Evolutionary conservation across 2,797 vertebrate genomes (phyloP), one percentile per base, ranked within the genome.

Genomic region (Okamejei kenojei): DNA sequence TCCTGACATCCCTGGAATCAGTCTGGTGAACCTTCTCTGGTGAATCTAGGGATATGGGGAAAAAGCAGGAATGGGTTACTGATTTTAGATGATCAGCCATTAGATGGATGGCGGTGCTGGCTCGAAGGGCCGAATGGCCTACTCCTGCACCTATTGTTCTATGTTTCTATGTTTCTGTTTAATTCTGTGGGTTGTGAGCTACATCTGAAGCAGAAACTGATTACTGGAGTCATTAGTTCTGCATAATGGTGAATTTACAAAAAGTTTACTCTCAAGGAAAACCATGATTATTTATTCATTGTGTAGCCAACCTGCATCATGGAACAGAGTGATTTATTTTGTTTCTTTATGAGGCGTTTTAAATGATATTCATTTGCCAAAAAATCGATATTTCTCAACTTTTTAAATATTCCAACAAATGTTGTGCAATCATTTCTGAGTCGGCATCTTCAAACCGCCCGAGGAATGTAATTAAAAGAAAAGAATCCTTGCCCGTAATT

Each of bases 331-430:
- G 61, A 88, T 35, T 88, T 88, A 65, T 68, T 88, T 32, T 68
- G 17, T 21, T n/a, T 65, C 84, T 8, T 65, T 68, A 21, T 65
- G 13, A 86, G 65, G 6, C 21, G 68, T 88, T 88, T 32, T 9
- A 65, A 88, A 88, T 65, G 8, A 35, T 88, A 35, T 88, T 88
- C 17, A 45, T 91, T 71, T 74, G 45, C 38, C 88, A 90, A 74
- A 45, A 91, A 54, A 45, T 71, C 65, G 71, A 74, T 32, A 71
- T 91, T 71, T 74, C 32, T 74, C 21, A 3, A 38, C 13, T 45
- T 71, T 73, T 45, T 74, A 45, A 74, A 38, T 38, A 91, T 74
- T 90, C 38, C 68, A 74, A 26, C 35, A 32, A 90, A 91, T 88
- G 84, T 68, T 68, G 35, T 7, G 68, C 54, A 45, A 74, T 91